Evolutionary conservation across 2,888 invertebrate species (phyloP).

Genomic region (Drosophila borborema): DNA sequence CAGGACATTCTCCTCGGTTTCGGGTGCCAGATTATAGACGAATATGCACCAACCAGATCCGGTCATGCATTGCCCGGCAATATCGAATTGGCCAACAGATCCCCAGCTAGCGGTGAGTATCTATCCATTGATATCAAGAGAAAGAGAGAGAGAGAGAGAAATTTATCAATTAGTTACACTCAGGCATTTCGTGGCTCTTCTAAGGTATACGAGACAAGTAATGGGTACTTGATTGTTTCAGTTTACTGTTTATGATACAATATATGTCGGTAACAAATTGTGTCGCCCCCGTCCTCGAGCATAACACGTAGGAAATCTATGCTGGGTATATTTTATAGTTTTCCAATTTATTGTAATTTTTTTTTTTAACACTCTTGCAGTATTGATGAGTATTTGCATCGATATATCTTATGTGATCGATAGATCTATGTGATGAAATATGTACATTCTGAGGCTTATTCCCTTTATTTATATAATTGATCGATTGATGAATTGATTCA

Average conservation of each 20-base stretch:
- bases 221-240: constrained; percentile 27
- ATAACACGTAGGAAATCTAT: constrained; percentile 45
- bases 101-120: constrained; percentile 93
- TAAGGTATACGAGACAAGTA: constrained; percentile 12
- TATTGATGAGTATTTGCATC: neutral
- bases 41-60: constrained; percentile 94
- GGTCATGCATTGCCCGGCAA: constrained; percentile 93
- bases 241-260: constrained; percentile 37
- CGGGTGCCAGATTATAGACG: constrained; percentile 97
- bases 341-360: neutral
- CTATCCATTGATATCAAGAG: constrained; percentile 74
- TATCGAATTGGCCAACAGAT: constrained; percentile 90
- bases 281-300: constrained; percentile 38
- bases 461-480: neutral
- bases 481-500: neutral
- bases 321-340: constrained; percentile 20
- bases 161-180: constrained; percentile 22
- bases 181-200: neutral
- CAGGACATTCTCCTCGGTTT: constrained; percentile 97
- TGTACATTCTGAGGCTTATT: neutral
- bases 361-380: constrained; percentile 25
- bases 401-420: too few species aligned
- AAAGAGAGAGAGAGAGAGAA: neutral
- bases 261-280: constrained; percentile 31
- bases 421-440: neutral